Evolutionary conservation across 2,113 vertebrate species (phyloP).

Genomic region (Ceyx cyanopectus): DNA sequence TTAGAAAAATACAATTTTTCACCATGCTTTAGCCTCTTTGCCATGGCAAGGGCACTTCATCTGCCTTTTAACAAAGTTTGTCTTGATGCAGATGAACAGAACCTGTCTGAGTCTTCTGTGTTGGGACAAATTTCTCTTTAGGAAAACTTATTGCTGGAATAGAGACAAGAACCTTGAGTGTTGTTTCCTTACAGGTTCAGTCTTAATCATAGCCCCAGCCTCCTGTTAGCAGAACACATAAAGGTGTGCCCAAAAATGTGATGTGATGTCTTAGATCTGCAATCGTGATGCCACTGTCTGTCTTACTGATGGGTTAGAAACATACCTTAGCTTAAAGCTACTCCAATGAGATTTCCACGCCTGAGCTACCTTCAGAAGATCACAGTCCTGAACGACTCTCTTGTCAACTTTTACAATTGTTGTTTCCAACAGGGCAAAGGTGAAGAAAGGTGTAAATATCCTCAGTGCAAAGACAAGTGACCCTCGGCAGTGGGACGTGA

Average conservation of each 20-base stretch:
- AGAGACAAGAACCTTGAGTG: neutral
- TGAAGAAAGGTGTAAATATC: constrained; percentile 83
- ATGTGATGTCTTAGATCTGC: neutral
- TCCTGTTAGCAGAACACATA: neutral
- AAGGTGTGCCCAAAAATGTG: neutral
- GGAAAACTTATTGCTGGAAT: neutral
- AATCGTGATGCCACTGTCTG: neutral
- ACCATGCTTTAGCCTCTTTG: neutral
- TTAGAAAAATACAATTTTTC: neutral
- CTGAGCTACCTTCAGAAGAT: neutral
- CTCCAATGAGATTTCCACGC: neutral
- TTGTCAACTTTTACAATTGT: neutral
- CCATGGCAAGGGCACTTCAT: neutral
- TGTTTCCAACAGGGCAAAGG: constrained; percentile 78
- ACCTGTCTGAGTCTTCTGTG: neutral
- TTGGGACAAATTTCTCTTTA: neutral
- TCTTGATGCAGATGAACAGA: neutral
- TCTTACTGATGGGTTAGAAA: neutral
- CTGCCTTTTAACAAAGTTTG: neutral
- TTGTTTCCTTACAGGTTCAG: neutral
- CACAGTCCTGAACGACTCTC: neutral
- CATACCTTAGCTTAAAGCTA: neutral
- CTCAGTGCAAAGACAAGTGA: constrained; percentile 67
- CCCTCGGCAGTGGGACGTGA: constrained; percentile 76
- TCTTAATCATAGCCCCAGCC: neutral